phyloP scores from a whole-genome alignment of 30 jellyfish, hydroid and myxozoan species.

The Aurelia sp. region DNA sequence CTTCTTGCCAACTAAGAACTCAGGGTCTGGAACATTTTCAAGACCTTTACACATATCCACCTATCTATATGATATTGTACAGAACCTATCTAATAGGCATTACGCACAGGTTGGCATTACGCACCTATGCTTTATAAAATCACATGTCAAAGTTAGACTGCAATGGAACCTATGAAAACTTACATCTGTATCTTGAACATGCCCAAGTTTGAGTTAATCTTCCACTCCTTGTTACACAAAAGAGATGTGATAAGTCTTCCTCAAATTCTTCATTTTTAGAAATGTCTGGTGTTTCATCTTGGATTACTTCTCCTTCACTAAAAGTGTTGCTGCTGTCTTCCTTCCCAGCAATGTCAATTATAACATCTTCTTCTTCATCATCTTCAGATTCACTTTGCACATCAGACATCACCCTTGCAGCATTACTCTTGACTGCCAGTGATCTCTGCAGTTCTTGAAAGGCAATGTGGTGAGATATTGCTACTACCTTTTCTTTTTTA shows the following conservation, averaged over 20 bases:
- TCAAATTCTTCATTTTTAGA: slow-evolving; percentile 25
- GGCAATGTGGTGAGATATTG: slow-evolving; percentile 10
- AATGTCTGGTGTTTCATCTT: slow-evolving; percentile 16
- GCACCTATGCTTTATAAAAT: too few species aligned
- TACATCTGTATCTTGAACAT: slow-evolving; percentile 5
- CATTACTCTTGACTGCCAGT: background rate
- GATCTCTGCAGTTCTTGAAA: background rate
- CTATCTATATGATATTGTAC: background rate
- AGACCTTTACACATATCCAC: background rate
- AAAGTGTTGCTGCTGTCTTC: slow-evolving; percentile 22
- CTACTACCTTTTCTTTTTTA: slow-evolving; percentile 5
- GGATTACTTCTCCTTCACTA: slow-evolving; percentile 22
- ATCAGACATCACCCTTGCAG: background rate
- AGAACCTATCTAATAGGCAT: too few species aligned
- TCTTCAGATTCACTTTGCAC: background rate
- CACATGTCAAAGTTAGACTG: too few species aligned
- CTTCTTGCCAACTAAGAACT: too few species aligned
- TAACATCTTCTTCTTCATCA: slow-evolving; percentile 11
- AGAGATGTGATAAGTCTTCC: slow-evolving; percentile 38
- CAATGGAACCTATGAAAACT: background rate
- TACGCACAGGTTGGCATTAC: too few species aligned
- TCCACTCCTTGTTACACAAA: slow-evolving; percentile 33
- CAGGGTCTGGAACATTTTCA: too few species aligned
- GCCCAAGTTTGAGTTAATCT: slow-evolving; percentile 37
- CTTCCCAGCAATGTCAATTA: background rate